Conservation (phyloP, 2,888 invertebrate species). For the Orthonevra nobilis region DNA sequence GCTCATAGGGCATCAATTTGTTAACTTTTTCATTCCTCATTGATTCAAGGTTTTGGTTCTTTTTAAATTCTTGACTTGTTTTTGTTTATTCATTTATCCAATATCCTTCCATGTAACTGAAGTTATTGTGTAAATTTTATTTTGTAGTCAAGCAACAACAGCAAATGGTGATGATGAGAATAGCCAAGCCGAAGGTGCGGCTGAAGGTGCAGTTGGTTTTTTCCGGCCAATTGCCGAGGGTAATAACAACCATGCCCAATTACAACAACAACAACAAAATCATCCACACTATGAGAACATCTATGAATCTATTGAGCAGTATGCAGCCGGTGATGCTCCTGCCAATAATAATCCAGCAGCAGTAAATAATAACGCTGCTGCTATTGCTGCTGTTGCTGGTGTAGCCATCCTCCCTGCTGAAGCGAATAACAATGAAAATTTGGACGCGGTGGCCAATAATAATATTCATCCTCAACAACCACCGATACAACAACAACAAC, state of each 20-base stretch:
- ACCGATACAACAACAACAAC: slow-evolving; percentile 57
- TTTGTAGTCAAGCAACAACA: slow-evolving; percentile 76
- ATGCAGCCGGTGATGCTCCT: slow-evolving; percentile 74
- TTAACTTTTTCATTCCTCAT: too few relatives aligned
- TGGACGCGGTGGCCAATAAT: slow-evolving; percentile 29
- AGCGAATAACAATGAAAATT: slow-evolving; percentile 70
- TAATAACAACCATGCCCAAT: slow-evolving; percentile 59
- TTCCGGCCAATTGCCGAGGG: slow-evolving; percentile 73
- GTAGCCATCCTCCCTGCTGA: slow-evolving; percentile 76
- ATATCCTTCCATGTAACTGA: neutral
- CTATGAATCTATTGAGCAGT: slow-evolving; percentile 81
- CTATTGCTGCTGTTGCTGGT: slow-evolving; percentile 70
- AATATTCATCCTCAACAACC: slow-evolving; percentile 24
- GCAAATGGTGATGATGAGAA: slow-evolving; percentile 81
- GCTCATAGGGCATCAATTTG: too few relatives aligned
- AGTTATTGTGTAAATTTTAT: neutral
- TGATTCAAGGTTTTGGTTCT: too few relatives aligned
- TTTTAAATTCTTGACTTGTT: too few relatives aligned
- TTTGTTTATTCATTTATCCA: neutral
- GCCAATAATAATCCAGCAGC: slow-evolving; percentile 71
- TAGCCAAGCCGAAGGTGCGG: slow-evolving; percentile 82
- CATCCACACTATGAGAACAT: slow-evolving; percentile 82
- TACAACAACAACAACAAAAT: slow-evolving; percentile 74
- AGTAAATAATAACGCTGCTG: slow-evolving; percentile 61
- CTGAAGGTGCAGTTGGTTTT: slow-evolving; percentile 82